These are phyloP conservation scores for Paramormyrops kingsleyae DNA, from an alignment of 2,113 vertebrate genomes.

Conservation along the genomic window DNA sequence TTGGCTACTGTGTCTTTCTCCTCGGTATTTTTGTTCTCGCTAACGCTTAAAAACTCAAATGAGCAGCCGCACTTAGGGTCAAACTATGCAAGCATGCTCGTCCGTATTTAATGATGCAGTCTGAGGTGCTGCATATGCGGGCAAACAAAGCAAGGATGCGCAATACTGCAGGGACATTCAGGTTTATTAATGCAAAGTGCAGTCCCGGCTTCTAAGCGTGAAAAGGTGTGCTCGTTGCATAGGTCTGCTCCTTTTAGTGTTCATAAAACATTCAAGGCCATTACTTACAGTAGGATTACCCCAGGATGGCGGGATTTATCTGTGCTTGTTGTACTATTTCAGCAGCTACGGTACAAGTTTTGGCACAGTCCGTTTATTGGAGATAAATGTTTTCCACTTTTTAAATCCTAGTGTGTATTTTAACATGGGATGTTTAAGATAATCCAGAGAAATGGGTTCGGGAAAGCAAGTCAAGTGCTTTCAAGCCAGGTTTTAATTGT, in stretches of 20 bases:
- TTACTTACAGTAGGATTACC: neutral
- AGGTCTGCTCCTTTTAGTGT: neutral
- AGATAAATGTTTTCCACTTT: neutral
- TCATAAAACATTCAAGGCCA: neutral
- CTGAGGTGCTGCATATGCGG: neutral
- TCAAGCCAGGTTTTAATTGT: neutral
- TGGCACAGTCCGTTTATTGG: neutral
- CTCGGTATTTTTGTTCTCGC: neutral
- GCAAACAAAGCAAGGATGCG: neutral
- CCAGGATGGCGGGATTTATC: neutral
- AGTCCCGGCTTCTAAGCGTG: neutral
- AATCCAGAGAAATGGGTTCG: neutral
- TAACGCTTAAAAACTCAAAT: neutral
- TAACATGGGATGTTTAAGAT: neutral
- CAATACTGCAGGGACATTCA: neutral
- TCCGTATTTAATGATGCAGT: neutral
- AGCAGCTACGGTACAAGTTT: neutral
- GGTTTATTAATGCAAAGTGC: neutral
- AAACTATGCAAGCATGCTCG: neutral
- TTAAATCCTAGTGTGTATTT: neutral
- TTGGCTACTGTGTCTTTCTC: conserved; percentile 39
- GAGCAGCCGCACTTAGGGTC: neutral
- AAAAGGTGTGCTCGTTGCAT: neutral
- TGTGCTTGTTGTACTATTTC: conserved; percentile 1
- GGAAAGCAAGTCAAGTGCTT: neutral